Evolutionary conservation across 2,113 vertebrate genomes (phyloP).

Genomic region (Coturnix japonica): DNA sequence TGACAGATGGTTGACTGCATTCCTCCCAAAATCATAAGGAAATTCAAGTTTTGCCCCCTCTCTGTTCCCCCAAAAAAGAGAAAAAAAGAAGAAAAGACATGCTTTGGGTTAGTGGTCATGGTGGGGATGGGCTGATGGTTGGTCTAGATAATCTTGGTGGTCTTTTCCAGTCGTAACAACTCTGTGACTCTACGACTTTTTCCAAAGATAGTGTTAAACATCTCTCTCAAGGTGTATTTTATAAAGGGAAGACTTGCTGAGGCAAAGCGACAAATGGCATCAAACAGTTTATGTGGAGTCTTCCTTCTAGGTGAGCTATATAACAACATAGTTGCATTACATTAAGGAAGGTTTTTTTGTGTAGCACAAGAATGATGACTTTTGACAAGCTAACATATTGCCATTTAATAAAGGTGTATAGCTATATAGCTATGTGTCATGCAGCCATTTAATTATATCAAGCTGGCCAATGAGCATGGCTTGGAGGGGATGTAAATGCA

Average conservation of each 20-base stretch:
- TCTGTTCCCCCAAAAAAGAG: background rate
- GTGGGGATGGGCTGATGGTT: too few relatives aligned
- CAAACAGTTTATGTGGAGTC: background rate
- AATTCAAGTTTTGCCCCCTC: background rate
- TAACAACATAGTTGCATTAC: background rate
- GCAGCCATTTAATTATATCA: slow-evolving; percentile 17
- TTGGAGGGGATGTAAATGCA: slow-evolving; percentile 26
- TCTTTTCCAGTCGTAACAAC: too few relatives aligned
- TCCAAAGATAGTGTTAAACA: background rate
- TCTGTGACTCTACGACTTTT: background rate
- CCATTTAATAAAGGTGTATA: background rate
- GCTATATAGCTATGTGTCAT: background rate
- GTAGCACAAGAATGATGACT: background rate
- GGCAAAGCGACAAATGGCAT: background rate
- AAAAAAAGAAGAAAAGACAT: background rate
- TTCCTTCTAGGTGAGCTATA: background rate
- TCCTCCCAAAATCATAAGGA: background rate
- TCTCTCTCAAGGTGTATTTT: background rate
- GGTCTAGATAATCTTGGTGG: too few relatives aligned
- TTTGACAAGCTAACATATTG: slow-evolving; percentile 20
- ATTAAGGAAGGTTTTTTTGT: background rate
- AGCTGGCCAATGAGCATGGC: slow-evolving; percentile 4
- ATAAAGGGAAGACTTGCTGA: background rate
- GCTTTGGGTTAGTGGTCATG: background rate
- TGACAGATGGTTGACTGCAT: background rate